These are phyloP conservation scores for Tetanocera ferruginea DNA, from an alignment of 2,888 invertebrate species.

Conservation along the genomic window DNA sequence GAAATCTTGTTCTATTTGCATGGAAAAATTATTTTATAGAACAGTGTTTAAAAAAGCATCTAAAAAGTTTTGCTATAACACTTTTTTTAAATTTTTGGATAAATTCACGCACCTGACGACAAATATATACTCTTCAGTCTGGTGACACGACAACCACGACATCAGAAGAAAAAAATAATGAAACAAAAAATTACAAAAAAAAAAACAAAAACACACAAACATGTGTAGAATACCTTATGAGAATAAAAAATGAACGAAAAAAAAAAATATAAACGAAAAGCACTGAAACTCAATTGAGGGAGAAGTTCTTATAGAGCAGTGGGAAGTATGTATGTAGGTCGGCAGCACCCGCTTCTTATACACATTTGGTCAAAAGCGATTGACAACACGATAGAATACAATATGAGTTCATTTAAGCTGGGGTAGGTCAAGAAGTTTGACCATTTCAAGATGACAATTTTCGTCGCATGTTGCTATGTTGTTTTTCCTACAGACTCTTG, in stretches of 20 bases:
- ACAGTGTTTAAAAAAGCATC: too few relatives aligned
- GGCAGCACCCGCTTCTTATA: neutral
- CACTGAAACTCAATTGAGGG: neutral
- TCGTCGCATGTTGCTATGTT: neutral
- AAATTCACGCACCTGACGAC: conserved; percentile 17
- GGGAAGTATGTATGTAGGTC: neutral
- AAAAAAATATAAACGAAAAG: neutral
- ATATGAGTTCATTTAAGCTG: conserved; percentile 42
- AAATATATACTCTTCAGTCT: conserved; percentile 18
- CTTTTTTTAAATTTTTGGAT: neutral
- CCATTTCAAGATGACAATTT: conserved; percentile 32
- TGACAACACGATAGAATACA: neutral
- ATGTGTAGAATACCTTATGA: neutral
- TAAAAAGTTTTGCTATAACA: neutral
- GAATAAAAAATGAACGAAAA: neutral
- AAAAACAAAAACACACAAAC: neutral
- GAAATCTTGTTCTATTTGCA: too few relatives aligned
- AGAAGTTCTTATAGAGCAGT: neutral
- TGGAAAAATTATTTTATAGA: too few relatives aligned
- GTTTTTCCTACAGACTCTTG: too few relatives aligned
- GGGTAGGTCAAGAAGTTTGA: conserved; percentile 54
- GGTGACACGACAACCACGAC: conserved; percentile 24
- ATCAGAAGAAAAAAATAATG: neutral
- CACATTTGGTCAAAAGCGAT: neutral
- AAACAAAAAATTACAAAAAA: neutral